Percentiles rank a stretch among this genome's conserved stretches.
Evolutionary conservation across 2,797 vertebrate species (phyloP).

Genomic region (Cossypha caffra): DNA sequence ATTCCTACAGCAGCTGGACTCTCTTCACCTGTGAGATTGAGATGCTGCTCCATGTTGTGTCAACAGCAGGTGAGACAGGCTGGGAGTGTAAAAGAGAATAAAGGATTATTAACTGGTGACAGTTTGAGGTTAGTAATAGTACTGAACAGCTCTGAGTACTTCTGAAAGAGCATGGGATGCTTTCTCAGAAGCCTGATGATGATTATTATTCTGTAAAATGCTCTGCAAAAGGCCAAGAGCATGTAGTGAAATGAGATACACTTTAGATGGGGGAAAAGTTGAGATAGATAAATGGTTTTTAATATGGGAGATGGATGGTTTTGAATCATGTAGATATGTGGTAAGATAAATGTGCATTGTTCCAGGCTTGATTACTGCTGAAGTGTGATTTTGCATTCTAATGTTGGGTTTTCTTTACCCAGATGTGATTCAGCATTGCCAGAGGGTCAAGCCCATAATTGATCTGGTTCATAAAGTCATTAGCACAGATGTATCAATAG

Average conservation of each 20-base stretch:
- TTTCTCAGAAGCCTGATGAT: not conserved
- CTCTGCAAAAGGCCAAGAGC: not conserved
- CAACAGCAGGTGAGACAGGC: constrained; percentile 88
- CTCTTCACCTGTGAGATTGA: constrained; percentile 98
- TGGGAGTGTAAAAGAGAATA: not conserved
- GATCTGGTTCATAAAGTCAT: constrained; percentile 96
- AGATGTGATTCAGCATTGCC: constrained; percentile 94
- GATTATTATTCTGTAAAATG: not conserved
- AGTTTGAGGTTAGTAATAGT: not conserved
- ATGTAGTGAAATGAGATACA: not conserved
- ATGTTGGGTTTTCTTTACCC: not conserved
- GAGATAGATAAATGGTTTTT: not conserved
- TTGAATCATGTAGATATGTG: not conserved
- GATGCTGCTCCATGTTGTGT: constrained; percentile 97
- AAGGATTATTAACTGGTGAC: not conserved
- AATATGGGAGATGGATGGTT: not conserved
- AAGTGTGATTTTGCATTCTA: not conserved
- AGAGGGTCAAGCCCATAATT: constrained; percentile 92
- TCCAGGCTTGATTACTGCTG: not conserved
- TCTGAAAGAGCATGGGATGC: not conserved
- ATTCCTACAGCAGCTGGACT: constrained; percentile 95
- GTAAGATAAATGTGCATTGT: not conserved
- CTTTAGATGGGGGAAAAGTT: not conserved
- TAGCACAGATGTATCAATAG: constrained; percentile 92
- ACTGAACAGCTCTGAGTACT: not conserved